phyloP scores from a whole-genome alignment of 1,140 invertebrate genomes.

The Battus philenor region DNA sequence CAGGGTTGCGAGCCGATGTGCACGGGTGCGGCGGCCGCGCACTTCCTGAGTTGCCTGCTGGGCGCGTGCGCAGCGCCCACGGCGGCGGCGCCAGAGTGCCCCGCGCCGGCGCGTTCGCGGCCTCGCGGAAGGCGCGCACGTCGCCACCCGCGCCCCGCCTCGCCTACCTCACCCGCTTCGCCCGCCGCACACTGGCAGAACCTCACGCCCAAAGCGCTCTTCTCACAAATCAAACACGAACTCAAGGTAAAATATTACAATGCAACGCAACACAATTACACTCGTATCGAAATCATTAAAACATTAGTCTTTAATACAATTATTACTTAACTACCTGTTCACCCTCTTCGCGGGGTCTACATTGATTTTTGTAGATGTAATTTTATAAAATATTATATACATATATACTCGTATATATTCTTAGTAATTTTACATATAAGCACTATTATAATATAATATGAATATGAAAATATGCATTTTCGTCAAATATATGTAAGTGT shows the following conservation, averaged over 20 bases:
- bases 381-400: too few relatives aligned
- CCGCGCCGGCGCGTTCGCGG: conserved; percentile 22
- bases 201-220: conserved; percentile 89
- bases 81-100: conserved; percentile 76
- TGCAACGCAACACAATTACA: too few relatives aligned
- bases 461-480: too few relatives aligned
- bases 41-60: conserved; percentile 97
- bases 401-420: too few relatives aligned
- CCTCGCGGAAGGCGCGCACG: conserved; percentile 25
- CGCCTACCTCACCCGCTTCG: conserved; percentile 68
- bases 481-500: too few relatives aligned
- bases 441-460: too few relatives aligned
- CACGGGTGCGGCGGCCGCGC: conserved; percentile 91
- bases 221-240: conserved; percentile 92
- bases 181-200: conserved; percentile 84
- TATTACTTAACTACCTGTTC: too few relatives aligned
- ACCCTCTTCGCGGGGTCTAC: too few relatives aligned
- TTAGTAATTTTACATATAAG: too few relatives aligned
- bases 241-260: conserved; percentile 80
- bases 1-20: conserved; percentile 86
- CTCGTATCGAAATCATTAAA: too few relatives aligned
- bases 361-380: too few relatives aligned
- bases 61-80: conserved; percentile 83
- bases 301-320: too few relatives aligned
- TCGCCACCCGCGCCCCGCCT: conserved; percentile 71